These are phyloP conservation scores for Empidonax alnorum DNA, from an alignment of 2,113 vertebrate species.

Conservation along the genomic window DNA sequence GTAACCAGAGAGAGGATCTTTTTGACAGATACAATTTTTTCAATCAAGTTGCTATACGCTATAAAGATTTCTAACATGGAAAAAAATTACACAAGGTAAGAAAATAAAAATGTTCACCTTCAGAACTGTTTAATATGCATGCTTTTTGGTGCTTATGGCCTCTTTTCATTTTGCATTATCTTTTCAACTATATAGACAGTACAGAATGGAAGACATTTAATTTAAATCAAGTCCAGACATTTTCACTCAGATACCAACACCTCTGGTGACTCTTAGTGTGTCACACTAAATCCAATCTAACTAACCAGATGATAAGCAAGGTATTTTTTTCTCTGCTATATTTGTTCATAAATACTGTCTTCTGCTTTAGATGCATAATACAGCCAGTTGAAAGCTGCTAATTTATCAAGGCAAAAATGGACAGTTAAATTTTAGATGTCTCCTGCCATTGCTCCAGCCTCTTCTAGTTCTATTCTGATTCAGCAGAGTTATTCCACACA, in stretches of 20 bases:
- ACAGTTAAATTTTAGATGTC: neutral
- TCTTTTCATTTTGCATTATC: neutral
- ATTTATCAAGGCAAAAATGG: neutral
- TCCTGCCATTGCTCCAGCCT: neutral
- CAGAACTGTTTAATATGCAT: neutral
- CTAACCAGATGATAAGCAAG: neutral
- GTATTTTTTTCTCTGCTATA: neutral
- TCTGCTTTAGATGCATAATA: neutral
- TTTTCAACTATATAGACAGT: neutral
- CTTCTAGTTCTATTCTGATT: neutral
- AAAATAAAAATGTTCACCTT: neutral
- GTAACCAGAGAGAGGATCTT: neutral
- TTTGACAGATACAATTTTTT: neutral
- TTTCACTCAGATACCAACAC: neutral
- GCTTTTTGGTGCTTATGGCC: neutral
- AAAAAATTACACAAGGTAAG: neutral
- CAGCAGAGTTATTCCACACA: neutral
- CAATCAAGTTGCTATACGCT: neutral
- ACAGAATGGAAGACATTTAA: neutral
- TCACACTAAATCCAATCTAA: neutral
- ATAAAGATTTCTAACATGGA: neutral
- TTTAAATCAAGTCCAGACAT: neutral
- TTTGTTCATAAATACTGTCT: neutral
- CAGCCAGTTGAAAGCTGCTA: neutral
- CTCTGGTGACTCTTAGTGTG: neutral